Base-by-base conservation (phyloP, 2,797 vertebrate species). In the Pangasius krempfi region DNA sequence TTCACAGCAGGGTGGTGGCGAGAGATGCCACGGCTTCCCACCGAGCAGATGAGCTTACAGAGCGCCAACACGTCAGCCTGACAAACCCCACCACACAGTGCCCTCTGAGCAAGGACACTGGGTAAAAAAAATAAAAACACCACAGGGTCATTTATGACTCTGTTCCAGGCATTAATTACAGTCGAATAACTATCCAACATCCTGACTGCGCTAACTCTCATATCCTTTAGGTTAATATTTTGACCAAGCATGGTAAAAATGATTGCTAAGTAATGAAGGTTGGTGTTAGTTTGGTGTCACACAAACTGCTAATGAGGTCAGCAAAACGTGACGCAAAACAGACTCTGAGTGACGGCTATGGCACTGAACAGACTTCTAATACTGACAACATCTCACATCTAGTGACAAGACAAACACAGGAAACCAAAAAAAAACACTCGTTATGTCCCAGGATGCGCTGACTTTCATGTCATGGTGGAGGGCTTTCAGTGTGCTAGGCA, bases 401-500 rank as follows among this genome's bases (percentile, higher is more conserved):
- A 94, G 94, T 92, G 86, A 91, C 92, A 70, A 87, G 62, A 87
- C 60, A 62, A 87, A 72, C 75, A 30, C 50, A 58, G 27, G 66
- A 88, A 37, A 85, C n/a, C 14, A 88, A 40, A 37, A 52, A 52
- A 68, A 47, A 16, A 85, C 33, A 82, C 81, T 70, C 30, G 58
- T 83, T 66, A 37, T 50, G 76, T 84, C 84, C 66, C 91, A 79
- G 52, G 73, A 81, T 84, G 56, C 70, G n/a, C 75, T 37, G 89
- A 93, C 95, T 96, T 95, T 96, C 92, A 96, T 95, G 94, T 95
- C 94, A 95, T 60, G 89, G 75, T 68, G n/a, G 90, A 87, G 91
- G 93, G 95, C 96, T 96, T 96, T 95, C 94, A 60, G 83, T 58
- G 87, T 78, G 86, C 87, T 94, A 92, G 93, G 96, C 97, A 98